Conservation (phyloP, 2,888 invertebrate species). For the Volucella inflata region DNA sequence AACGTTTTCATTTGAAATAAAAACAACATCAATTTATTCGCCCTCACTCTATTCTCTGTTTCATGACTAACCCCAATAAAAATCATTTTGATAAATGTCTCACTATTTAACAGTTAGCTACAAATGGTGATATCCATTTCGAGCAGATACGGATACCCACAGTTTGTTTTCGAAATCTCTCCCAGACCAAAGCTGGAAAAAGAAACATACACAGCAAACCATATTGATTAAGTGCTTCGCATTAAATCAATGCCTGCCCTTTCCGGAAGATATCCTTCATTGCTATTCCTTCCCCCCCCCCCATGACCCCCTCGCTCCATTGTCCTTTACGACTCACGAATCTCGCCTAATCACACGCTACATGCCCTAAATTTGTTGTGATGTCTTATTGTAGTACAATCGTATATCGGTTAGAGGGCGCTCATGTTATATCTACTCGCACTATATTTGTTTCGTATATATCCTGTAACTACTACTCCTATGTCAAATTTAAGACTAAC, state of each 20-base stretch:
- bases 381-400: constrained; percentile 63
- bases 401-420: constrained; percentile 44
- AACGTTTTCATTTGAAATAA: constrained; percentile 40
- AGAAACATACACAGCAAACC: constrained; percentile 32
- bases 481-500: constrained; percentile 43
- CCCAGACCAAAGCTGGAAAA: not conserved
- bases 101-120: constrained; percentile 74
- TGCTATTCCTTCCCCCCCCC: constrained; percentile 27
- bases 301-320: not conserved
- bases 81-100: constrained; percentile 73
- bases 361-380: constrained; percentile 47
- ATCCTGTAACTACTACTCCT: constrained; percentile 36
- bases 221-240: constrained; percentile 80
- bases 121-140: constrained; percentile 73
- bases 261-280: constrained; percentile 61
- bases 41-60: not conserved
- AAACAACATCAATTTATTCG: not conserved
- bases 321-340: not conserved
- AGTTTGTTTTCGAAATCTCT: constrained; percentile 47
- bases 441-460: not conserved
- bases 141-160: constrained; percentile 47
- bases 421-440: not conserved
- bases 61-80: constrained; percentile 60
- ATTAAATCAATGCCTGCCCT: constrained; percentile 80
- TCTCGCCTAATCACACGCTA: constrained; percentile 61